These are phyloP conservation scores for Liolophura sinensis DNA, from an alignment of 1,140 invertebrate genomes.

Conservation along the genomic window DNA sequence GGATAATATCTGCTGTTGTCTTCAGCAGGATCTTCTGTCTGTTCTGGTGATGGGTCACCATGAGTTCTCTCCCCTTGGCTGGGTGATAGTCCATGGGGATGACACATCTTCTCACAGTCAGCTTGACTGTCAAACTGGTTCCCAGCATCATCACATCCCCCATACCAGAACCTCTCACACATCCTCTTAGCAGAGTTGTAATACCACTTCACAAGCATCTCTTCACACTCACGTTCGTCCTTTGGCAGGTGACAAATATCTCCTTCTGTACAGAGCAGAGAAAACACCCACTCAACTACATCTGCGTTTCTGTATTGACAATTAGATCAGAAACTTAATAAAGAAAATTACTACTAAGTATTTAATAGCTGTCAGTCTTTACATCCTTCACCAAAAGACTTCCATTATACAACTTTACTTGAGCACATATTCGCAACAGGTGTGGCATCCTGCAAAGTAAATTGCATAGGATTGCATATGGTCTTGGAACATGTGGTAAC, in stretches of 20 bases:
- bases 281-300: conserved; percentile 62
- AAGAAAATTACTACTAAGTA: conserved; percentile 47
- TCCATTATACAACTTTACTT: too few relatives aligned
- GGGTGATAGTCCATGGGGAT: not conserved
- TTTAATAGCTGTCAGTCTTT: too few relatives aligned
- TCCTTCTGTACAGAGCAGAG: conserved; percentile 4
- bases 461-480: too few relatives aligned
- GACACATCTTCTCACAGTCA: conserved; percentile 27
- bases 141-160: conserved; percentile 44
- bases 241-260: conserved; percentile 76
- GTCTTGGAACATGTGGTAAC: too few relatives aligned
- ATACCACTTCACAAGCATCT: conserved; percentile 34
- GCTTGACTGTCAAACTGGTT: conserved; percentile 35
- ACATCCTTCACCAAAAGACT: too few relatives aligned
- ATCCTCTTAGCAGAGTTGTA: conserved; percentile 23
- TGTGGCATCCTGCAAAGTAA: not conserved
- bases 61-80: too few relatives aligned
- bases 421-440: too few relatives aligned
- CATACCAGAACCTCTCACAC: conserved; percentile 47
- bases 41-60: too few relatives aligned
- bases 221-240: conserved; percentile 73
- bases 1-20: too few relatives aligned
- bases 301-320: conserved; percentile 60
- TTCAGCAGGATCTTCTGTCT: too few relatives aligned
- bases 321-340: conserved; percentile 29